Percentiles rank a stretch among this genome's conserved stretches.
Evolutionary conservation across 2,888 invertebrate species (phyloP).

Genomic region (Anaspis maculata): DNA sequence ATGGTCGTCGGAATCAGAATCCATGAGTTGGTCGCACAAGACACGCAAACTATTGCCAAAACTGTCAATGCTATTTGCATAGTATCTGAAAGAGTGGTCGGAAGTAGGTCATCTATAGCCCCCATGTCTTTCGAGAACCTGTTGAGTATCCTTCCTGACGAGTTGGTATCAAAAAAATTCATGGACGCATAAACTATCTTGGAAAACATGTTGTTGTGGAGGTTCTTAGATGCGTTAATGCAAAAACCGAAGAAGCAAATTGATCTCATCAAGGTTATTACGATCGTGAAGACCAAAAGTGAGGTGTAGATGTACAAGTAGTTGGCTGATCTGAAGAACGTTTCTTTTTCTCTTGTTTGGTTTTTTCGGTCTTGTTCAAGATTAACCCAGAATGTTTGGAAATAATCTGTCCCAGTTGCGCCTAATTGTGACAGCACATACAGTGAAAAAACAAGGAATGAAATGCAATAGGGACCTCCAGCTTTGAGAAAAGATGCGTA

Average conservation of each 20-base stretch:
- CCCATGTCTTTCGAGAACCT: slow-evolving; percentile 67
- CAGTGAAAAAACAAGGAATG: slow-evolving; percentile 23
- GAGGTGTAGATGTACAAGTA: slow-evolving; percentile 37
- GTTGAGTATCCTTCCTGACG: slow-evolving; percentile 56
- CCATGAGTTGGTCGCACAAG: slow-evolving; percentile 65
- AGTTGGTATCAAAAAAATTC: slow-evolving; percentile 62
- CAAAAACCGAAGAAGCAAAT: slow-evolving; percentile 46
- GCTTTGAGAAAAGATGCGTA: slow-evolving; percentile 65
- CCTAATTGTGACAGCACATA: slow-evolving; percentile 50
- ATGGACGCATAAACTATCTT: slow-evolving; percentile 56
- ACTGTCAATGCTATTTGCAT: slow-evolving; percentile 53
- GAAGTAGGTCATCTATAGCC: slow-evolving; percentile 47
- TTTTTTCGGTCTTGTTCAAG: slow-evolving; percentile 21
- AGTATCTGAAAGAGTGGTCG: slow-evolving; percentile 45
- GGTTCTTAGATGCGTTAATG: slow-evolving; percentile 46
- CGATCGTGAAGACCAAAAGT: slow-evolving; percentile 30
- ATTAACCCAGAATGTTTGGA: slow-evolving; percentile 59
- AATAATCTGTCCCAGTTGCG: slow-evolving; percentile 70
- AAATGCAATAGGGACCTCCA: slow-evolving; percentile 55
- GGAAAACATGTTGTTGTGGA: slow-evolving; percentile 48
- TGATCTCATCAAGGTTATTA: slow-evolving; percentile 42
- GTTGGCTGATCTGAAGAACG: slow-evolving; percentile 14
- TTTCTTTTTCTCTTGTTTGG: slow-evolving; percentile 1
- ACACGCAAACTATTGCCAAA: slow-evolving; percentile 62
- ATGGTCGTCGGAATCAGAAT: slow-evolving; percentile 56